phyloP scores from a whole-genome alignment of 2,113 vertebrate species.

The Crotalus viridis region DNA sequence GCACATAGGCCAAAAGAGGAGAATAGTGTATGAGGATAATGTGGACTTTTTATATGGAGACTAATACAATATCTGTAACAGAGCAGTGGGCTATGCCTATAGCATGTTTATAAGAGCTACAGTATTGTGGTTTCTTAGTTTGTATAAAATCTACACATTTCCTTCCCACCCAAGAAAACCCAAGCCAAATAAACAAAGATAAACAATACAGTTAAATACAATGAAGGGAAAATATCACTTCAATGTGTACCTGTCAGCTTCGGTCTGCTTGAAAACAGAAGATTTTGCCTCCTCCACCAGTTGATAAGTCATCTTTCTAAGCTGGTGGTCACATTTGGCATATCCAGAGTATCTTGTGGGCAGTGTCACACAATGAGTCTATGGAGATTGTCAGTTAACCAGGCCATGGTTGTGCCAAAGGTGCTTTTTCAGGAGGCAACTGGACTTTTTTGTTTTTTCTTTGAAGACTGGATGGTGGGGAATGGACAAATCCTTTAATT shows the following conservation, averaged over 20 bases:
- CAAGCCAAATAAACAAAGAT: neutral
- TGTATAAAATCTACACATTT: neutral
- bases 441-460: no score
- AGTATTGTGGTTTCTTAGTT: neutral
- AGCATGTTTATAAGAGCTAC: neutral
- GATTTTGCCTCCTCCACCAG: neutral
- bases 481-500: no score
- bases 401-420: no score
- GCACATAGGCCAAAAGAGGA: neutral
- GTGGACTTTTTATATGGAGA: neutral
- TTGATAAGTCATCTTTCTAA: neutral
- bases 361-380: neutral
- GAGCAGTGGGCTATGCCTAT: neutral
- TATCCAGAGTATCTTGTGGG: neutral
- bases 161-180: neutral
- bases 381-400: no score
- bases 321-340: neutral
- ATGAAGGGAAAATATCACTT: neutral
- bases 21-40: neutral
- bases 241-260: neutral
- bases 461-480: no score
- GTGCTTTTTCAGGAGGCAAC: no score
- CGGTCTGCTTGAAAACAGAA: neutral
- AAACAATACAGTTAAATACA: neutral
- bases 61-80: neutral